Percentiles rank a stretch among this genome's conserved stretches.
phyloP scores from a whole-genome alignment of 2,888 invertebrate species.

The Cryptophagus acutangulus region DNA sequence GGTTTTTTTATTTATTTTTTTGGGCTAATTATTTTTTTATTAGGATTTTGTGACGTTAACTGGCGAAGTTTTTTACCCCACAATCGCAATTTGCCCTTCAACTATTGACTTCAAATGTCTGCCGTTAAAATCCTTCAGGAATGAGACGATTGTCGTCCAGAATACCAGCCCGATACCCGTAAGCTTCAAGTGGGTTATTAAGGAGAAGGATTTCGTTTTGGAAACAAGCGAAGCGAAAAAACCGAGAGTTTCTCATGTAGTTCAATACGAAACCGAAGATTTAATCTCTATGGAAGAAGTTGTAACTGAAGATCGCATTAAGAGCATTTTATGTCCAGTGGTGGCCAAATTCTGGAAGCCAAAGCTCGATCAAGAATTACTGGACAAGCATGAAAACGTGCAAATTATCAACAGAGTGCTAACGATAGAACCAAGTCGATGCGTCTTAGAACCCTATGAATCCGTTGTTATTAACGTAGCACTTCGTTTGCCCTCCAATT shows the following conservation, averaged over 20 bases:
- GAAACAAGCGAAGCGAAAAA: no score
- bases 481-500: conserved; percentile 49
- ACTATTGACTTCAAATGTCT: conserved; percentile 60
- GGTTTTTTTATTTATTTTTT: neutral
- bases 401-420: conserved; percentile 41
- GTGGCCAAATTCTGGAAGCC: neutral
- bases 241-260: no score
- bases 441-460: conserved; percentile 52
- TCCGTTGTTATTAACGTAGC: conserved; percentile 48
- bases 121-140: conserved; percentile 47
- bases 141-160: conserved; percentile 48
- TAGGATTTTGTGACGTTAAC: conserved; percentile 60
- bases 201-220: no score
- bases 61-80: conserved; percentile 66
- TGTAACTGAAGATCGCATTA: neutral
- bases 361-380: no score
- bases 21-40: conserved; percentile 24
- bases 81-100: conserved; percentile 54
- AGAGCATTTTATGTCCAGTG: neutral
- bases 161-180: conserved; percentile 54
- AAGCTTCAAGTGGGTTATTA: conserved; percentile 43
- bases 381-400: no score
- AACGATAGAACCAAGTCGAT: conserved; percentile 49
- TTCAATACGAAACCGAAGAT: no score
- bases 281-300: no score